phyloP scores from a whole-genome alignment of 2,797 vertebrate genomes.

The Notamacropus eugenii region DNA sequence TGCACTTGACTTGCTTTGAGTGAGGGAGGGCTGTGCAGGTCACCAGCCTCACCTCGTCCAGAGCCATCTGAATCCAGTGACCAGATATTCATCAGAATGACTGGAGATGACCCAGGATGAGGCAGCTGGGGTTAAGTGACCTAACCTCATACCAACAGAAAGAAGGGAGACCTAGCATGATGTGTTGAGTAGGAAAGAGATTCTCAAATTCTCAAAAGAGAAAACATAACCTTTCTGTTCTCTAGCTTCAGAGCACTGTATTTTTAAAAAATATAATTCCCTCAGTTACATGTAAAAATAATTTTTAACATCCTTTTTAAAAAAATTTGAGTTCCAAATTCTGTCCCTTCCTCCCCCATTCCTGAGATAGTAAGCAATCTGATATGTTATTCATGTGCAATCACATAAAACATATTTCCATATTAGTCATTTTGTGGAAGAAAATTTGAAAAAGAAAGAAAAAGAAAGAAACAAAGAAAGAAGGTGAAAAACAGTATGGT shows the following conservation, averaged over 20 bases:
- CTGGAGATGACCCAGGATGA: too few relatives aligned
- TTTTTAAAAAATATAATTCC: background rate
- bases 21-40: too few relatives aligned
- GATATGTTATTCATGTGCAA: background rate
- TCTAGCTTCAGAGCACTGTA: background rate
- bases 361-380: background rate
- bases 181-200: background rate
- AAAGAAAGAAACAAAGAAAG: background rate
- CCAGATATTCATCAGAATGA: too few relatives aligned
- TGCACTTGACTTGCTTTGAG: too few relatives aligned
- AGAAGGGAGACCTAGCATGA: background rate
- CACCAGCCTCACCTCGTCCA: too few relatives aligned
- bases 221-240: background rate
- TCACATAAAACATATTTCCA: background rate
- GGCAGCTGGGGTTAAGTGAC: too few relatives aligned
- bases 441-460: background rate
- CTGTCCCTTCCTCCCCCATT: background rate
- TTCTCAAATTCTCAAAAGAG: background rate
- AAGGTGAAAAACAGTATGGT: background rate
- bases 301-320: background rate
- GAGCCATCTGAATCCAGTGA: too few relatives aligned
- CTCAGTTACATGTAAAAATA: background rate
- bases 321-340: background rate
- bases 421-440: background rate
- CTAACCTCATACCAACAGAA: background rate